Base-by-base conservation (phyloP, 2,113 vertebrate species). In the Phycodurus eques region DNA sequence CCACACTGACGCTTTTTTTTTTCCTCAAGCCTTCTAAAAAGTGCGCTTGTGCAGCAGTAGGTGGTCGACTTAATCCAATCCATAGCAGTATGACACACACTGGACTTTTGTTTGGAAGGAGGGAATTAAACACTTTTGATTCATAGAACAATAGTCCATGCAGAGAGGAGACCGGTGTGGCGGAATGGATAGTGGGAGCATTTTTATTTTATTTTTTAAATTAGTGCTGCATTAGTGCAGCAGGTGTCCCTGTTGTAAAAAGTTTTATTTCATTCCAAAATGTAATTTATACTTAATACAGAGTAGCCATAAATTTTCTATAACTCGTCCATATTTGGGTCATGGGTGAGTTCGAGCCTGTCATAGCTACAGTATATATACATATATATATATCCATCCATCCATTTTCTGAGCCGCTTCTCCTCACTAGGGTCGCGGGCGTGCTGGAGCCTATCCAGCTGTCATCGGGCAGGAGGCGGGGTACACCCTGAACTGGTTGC, bases 41-140 rank as follows among this genome's bases (percentile, higher is more conserved):
- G 39, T 43, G 19, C 39, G 61, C 35, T 63, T 44, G 42, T 44
- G 62, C 42, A 44, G 42, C 62, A 14, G 62, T 43, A 65, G 62
- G 62, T 65, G 62, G 62, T 42, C 39, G 10, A 46, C 11, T 46
- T 44, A 65, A 65, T 65, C 62, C 42, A 8, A 43, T 44, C 62
- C 39, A 22, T 44, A 65, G 20, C 19, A 8, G n/a, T 44, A 65
- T 22, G 62, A 44, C 35, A 44, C 42, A 66, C n/a, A 47, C 22
- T 27, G 42, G 62, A 65, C 62, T 22, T 63, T 65, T 65, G 62
- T 65, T 65, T 44, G 42, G 62, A 44, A 65, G 39, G 61, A 42
- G 10, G 43, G 62, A 65, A 44, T 44, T 65, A 43, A 22, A 44
- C 20, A 65, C n/a, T 17, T 44, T 22, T 12, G 20, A 65, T 44